Evolutionary conservation across 2,888 invertebrate species (phyloP).

Genomic region (Aromia moschata): DNA sequence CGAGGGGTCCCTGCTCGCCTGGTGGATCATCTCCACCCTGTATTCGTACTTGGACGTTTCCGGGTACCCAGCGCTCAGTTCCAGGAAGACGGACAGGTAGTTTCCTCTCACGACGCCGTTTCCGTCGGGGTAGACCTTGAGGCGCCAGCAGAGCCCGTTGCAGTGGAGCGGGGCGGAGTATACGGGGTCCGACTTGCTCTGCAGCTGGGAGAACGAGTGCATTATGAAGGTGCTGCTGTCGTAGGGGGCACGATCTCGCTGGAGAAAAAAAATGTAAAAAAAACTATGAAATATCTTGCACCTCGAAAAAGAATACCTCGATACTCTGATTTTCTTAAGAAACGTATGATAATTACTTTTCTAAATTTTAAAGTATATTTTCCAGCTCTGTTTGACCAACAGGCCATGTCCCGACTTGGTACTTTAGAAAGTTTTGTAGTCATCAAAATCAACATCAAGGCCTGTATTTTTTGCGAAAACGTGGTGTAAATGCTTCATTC

Average conservation of each 20-base stretch:
- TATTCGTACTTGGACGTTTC: conserved; percentile 96
- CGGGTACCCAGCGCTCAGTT: conserved; percentile 87
- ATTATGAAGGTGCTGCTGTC: conserved; percentile 89
- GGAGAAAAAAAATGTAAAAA: too few species aligned
- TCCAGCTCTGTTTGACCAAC: too few species aligned
- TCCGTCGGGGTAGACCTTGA: conserved; percentile 92
- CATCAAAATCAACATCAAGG: too few species aligned
- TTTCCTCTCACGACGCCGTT: conserved; percentile 93
- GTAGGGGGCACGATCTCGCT: conserved; percentile 94
- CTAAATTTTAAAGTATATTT: too few species aligned
- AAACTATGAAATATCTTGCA: too few species aligned
- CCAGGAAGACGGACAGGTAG: conserved; percentile 91
- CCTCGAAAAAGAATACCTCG: too few species aligned
- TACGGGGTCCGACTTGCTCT: conserved; percentile 89
- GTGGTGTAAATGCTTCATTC: too few species aligned
- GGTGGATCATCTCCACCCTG: conserved; percentile 94
- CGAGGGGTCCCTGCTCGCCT: conserved; percentile 80
- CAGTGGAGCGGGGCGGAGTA: conserved; percentile 90
- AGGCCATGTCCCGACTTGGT: too few species aligned
- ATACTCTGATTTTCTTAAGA: too few species aligned
- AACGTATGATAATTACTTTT: too few species aligned
- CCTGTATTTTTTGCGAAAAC: too few species aligned
- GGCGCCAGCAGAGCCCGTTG: conserved; percentile 89
- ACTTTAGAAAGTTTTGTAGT: too few species aligned
- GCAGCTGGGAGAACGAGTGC: conserved; percentile 84